Evolutionary conservation across 2,888 invertebrate species (phyloP), one percentile per base, ranked within the genome.

Genomic region (Rhagophthalmus giganteus): DNA sequence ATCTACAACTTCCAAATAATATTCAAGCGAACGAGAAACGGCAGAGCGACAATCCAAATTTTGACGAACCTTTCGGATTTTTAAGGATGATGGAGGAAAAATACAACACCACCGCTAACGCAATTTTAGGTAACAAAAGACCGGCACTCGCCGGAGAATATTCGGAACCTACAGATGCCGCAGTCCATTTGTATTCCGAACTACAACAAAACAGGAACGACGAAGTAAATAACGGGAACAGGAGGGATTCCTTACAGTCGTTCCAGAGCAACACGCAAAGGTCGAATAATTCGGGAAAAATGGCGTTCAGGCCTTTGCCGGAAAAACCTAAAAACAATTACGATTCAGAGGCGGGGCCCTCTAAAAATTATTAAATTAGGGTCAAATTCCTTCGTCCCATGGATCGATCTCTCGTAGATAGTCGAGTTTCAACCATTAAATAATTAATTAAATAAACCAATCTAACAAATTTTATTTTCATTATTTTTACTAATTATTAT

Each of bases 261-360:
- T 42, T 38, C 30, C 28, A 45, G 12, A 48, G 46, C 26, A 51
- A 41, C 14, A 53, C 60, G 2, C 49, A 61, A 24, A 35, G 57
- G 27, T 54, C 49, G 8, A 66, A 68, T 35, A 67, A 65, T 6
- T 78, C 80, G 1, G 76, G 76, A 14, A 82, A 79, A 62, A 85
- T 86, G 84, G 77, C 83, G 15, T 82, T 85, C 63, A 77, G 86
- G 57, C 86, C 86, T n/a, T 73, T 87, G 25, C 86, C 86, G 1
- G 81, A 82, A 54, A 85, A 84, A 67, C 86, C 86, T 10, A 72
- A 61, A 52, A 66, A 62, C 14, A 46, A 41, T 20, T 55, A 55
- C 20, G 59, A 62, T 31, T 20, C 25, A 16, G 54, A 38, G 15
- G 54, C 65, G 5, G 65, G 65, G 10, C 63, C 65, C 27, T 64